These are phyloP conservation scores for Megaceryle torquata DNA, from an alignment of 2,113 vertebrate species.

Conservation along the genomic window DNA sequence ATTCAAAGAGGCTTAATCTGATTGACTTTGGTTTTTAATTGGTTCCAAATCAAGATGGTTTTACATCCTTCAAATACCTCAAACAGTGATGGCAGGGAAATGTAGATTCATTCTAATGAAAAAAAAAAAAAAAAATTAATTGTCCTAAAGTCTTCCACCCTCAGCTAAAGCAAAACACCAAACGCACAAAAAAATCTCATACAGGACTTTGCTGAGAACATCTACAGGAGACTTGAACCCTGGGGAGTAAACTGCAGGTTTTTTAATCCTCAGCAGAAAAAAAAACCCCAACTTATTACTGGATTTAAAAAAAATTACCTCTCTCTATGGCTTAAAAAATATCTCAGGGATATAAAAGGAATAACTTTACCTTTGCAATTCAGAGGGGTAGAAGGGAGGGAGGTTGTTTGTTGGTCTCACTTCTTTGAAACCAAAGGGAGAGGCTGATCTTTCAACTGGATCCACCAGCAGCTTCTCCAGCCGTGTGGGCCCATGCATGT, in stretches of 20 bases:
- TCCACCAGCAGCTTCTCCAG: not conserved
- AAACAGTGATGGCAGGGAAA: not conserved
- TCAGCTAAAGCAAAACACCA: not conserved
- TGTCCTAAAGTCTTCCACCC: not conserved
- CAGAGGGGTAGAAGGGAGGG: rapidly evolving
- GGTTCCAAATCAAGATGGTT: not conserved
- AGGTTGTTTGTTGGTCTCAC: not conserved
- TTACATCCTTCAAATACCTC: not conserved
- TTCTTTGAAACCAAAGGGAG: not conserved
- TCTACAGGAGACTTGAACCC: not conserved
- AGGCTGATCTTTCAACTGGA: not conserved
- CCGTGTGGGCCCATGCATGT: rapidly evolving
- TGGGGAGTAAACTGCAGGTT: not conserved
- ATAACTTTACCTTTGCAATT: not conserved
- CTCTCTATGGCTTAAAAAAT: not conserved
- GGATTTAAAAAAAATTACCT: too few species aligned
- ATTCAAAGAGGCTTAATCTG: not conserved
- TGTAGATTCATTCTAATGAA: not conserved
- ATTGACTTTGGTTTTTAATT: not conserved
- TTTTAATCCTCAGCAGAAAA: not conserved
- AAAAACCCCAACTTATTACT: not conserved
- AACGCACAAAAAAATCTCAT: not conserved
- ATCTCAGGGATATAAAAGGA: not conserved
- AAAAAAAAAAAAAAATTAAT: not conserved
- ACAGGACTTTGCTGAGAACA: not conserved